These are phyloP conservation scores for Hyaena hyaena DNA, from an alignment of 2,113 vertebrate species.

Conservation along the genomic window DNA sequence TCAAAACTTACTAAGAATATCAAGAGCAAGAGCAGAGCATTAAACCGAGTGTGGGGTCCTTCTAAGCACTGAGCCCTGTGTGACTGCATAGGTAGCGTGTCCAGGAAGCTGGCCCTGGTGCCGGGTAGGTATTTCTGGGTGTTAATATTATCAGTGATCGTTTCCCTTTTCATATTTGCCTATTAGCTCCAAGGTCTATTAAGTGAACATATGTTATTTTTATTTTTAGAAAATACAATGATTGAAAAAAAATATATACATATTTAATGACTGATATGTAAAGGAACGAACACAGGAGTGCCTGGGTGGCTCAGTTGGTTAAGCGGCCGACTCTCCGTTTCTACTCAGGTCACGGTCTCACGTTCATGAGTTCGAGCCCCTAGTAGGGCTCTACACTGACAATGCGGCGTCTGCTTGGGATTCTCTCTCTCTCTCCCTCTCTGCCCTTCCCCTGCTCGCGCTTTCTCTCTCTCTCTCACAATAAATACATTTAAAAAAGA, in stretches of 20 bases:
- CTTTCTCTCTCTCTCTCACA: no score
- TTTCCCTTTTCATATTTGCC: background rate
- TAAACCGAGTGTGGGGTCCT: background rate
- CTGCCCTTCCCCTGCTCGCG: no score
- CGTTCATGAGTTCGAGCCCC: no score
- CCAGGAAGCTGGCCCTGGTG: background rate
- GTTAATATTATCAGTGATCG: background rate
- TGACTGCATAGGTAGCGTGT: background rate
- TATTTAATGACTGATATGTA: background rate
- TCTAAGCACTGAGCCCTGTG: background rate
- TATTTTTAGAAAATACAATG: constrained; percentile 34
- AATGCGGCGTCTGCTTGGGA: no score
- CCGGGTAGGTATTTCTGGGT: background rate
- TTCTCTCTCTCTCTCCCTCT: no score
- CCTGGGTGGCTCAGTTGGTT: no score
- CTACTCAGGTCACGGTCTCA: no score
- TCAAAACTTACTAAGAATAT: background rate
- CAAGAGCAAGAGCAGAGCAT: background rate
- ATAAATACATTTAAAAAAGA: no score
- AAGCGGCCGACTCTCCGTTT: no score
- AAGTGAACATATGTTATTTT: background rate
- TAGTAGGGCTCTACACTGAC: no score
- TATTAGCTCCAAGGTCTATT: background rate
- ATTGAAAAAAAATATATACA: background rate
- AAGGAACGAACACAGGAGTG: background rate